Percentiles rank a stretch among this genome's conserved stretches.
Conservation (phyloP, 2,113 vertebrate genomes). For the Gallinago undulata region DNA sequence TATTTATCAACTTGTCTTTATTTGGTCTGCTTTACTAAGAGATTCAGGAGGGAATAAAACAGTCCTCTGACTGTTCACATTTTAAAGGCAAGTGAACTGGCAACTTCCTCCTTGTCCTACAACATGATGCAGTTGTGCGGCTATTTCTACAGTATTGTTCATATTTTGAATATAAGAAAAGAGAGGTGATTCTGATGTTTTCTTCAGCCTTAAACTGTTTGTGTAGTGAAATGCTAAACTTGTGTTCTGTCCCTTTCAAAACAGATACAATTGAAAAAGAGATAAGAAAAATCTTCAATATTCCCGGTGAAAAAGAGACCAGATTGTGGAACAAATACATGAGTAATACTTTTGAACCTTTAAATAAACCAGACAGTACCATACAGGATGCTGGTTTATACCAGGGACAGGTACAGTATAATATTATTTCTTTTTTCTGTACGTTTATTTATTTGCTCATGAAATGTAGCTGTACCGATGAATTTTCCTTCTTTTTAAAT, state of each 20-base stretch:
- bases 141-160: neutral
- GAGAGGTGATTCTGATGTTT: neutral
- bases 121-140: neutral
- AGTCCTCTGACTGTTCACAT: neutral
- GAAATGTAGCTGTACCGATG: neutral
- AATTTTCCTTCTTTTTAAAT: neutral
- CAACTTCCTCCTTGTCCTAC: neutral
- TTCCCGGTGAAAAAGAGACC: constrained; percentile 95
- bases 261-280: constrained; percentile 96
- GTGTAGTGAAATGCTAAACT: neutral
- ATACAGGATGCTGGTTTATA: constrained; percentile 98
- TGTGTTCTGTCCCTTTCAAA: constrained; percentile 52
- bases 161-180: neutral
- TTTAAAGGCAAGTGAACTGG: neutral
- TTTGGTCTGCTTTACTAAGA: neutral
- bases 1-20: neutral
- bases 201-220: neutral
- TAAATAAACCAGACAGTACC: constrained; percentile 98
- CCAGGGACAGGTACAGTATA: constrained; percentile 91
- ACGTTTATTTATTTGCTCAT: fast-evolving
- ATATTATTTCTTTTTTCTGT: neutral
- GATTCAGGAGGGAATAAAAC: neutral
- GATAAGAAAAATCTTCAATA: constrained; percentile 97
- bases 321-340: constrained; percentile 99
- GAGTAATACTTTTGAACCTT: constrained; percentile 98